phyloP scores from a whole-genome alignment of 2,888 invertebrate species.

The Apotomis capreana region DNA sequence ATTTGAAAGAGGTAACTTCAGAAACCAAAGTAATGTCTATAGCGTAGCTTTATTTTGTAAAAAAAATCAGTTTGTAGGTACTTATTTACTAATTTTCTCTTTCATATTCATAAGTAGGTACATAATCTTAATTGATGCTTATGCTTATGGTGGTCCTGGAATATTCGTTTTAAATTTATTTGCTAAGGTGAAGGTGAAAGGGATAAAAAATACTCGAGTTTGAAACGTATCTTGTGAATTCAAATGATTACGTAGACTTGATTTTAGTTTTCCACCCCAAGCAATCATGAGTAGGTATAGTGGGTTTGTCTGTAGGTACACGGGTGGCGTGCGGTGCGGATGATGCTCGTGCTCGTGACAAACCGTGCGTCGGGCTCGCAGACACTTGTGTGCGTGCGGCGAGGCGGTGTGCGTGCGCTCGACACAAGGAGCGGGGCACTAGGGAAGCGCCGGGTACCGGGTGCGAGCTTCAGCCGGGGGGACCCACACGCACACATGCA shows the following conservation, averaged over 20 bases:
- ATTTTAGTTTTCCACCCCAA: slow-evolving; percentile 24
- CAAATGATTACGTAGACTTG: background rate
- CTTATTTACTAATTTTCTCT: too few species aligned
- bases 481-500: slow-evolving; percentile 35
- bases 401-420: background rate
- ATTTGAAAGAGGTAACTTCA: background rate
- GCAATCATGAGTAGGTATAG: slow-evolving; percentile 10
- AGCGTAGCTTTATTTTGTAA: too few species aligned
- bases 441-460: slow-evolving; percentile 38
- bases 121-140: too few species aligned
- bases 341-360: slow-evolving; percentile 40
- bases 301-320: background rate
- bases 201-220: background rate
- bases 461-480: slow-evolving; percentile 33
- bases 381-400: slow-evolving; percentile 27
- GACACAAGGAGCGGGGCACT: slow-evolving; percentile 6
- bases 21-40: too few species aligned
- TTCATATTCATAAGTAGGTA: too few species aligned
- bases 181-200: too few species aligned
- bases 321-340: slow-evolving; percentile 48
- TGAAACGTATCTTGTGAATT: background rate
- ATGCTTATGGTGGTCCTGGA: too few species aligned
- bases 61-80: too few species aligned
- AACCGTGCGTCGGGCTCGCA: slow-evolving; percentile 41
- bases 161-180: too few species aligned